phyloP scores from a whole-genome alignment of 2,797 vertebrate genomes.

The Echeneis naucrates region DNA sequence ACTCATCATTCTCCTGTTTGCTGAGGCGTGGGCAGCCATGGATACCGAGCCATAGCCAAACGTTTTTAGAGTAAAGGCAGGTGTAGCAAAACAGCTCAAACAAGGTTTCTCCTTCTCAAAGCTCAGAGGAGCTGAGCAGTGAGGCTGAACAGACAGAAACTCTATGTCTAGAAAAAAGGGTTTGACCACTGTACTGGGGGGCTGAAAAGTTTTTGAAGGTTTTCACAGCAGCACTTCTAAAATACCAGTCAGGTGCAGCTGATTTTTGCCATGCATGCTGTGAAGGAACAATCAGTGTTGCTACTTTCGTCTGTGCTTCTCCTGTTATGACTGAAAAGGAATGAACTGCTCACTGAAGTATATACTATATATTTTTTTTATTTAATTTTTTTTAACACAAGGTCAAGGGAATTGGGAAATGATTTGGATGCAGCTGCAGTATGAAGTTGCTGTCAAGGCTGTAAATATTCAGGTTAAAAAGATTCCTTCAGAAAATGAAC shows the following conservation, averaged over 20 bases:
- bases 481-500: neutral
- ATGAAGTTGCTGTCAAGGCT: neutral
- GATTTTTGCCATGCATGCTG: no score
- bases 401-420: neutral
- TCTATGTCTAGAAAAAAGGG: neutral
- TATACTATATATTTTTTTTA: no score
- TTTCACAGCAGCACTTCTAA: neutral
- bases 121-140: slow-evolving; percentile 7
- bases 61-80: slow-evolving; percentile 5
- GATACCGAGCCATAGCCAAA: slow-evolving; percentile 19
- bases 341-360: no score
- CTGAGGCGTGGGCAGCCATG: slow-evolving; percentile 5
- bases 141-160: slow-evolving; percentile 18
- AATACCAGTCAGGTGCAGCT: no score
- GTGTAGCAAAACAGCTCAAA: neutral
- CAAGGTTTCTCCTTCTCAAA: neutral
- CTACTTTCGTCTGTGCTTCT: no score
- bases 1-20: slow-evolving; percentile 10
- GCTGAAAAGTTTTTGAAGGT: no score
- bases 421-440: neutral
- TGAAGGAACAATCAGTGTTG: no score
- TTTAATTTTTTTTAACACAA: no score
- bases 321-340: no score
- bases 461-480: neutral
- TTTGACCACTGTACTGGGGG: neutral